These are phyloP conservation scores for Taenioides sp. DNA, from an alignment of 2,797 vertebrate species.

Conservation along the genomic window DNA sequence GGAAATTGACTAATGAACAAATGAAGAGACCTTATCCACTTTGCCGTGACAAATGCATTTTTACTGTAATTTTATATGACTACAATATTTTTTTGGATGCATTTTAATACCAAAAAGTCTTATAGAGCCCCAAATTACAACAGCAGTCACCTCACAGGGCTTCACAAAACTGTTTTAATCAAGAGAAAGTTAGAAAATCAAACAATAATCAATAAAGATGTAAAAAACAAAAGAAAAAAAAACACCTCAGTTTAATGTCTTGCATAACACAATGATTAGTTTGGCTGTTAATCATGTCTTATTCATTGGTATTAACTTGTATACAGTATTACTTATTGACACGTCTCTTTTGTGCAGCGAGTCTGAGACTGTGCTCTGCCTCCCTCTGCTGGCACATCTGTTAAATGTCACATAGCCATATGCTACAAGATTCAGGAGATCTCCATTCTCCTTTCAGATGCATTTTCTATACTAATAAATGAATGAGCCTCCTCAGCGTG, in stretches of 20 bases:
- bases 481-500: neutral
- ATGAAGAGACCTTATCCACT: neutral
- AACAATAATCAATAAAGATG: too few relatives aligned
- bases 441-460: neutral
- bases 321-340: neutral
- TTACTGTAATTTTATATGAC: too few relatives aligned
- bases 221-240: too few relatives aligned
- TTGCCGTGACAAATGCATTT: neutral
- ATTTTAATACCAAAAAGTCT: neutral
- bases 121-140: neutral
- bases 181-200: too few relatives aligned
- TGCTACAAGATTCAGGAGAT: neutral
- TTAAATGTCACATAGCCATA: constrained; percentile 1
- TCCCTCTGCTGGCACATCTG: constrained; percentile 61
- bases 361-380: constrained; percentile 27
- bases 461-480: neutral
- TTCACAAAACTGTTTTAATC: too few relatives aligned
- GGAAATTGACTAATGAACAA: constrained; percentile 6
- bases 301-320: neutral
- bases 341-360: neutral
- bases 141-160: too few relatives aligned
- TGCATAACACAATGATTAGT: neutral
- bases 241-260: neutral
- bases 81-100: too few relatives aligned
- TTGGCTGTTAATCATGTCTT: neutral